Base-by-base conservation (phyloP, 2,113 vertebrate species). In the Poicephalus meyeri region DNA sequence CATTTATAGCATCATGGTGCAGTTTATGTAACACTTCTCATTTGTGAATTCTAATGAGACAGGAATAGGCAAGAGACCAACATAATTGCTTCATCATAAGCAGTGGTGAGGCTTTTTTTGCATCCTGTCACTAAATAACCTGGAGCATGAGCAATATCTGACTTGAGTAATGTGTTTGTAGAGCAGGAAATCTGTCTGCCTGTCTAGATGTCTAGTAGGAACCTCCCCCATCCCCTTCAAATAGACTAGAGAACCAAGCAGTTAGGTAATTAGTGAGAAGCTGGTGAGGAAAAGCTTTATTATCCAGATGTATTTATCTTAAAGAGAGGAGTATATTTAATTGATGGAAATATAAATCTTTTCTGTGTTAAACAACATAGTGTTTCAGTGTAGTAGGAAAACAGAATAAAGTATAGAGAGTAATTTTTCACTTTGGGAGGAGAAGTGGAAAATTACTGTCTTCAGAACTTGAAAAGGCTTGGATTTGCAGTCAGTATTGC, bases 1-100 rank as follows among this genome's bases (percentile, higher is more conserved):
- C 2, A 4, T 23, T 66, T 52, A 19, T 21, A 46, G 71, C 3
- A 0, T 46, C 0, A 0, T 76, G 69, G 26, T 49, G 33, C 50
- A 13, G 46, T 49, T 71, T 23, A 0, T 29, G 12, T 20, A 61
- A 21, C 11, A 1, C 39, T 55, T 66, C 49, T 70, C 31, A 1
- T 33, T 18, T 39, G 42, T 42, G 76, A 79, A 20, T 70, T 58
- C 42, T 44, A 19, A 44, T 0, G 20, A 88, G 70, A 31, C 73
- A 7, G 19, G 41, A n/a, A 13, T 41, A 52, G 84, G 44, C 50
- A 49, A 33, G 64, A 49, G 18, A 64, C 50, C 63, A 35, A 3
- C 18, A 1, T 1, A 28, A 76, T 41, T 82, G 47, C 2, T 7
- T 33, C 66, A 64, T 7, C 11, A 1, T 25, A 10, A 74, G 61